Base-by-base conservation (phyloP, 1,140 invertebrate genomes). In the Microplitis demolitor region DNA sequence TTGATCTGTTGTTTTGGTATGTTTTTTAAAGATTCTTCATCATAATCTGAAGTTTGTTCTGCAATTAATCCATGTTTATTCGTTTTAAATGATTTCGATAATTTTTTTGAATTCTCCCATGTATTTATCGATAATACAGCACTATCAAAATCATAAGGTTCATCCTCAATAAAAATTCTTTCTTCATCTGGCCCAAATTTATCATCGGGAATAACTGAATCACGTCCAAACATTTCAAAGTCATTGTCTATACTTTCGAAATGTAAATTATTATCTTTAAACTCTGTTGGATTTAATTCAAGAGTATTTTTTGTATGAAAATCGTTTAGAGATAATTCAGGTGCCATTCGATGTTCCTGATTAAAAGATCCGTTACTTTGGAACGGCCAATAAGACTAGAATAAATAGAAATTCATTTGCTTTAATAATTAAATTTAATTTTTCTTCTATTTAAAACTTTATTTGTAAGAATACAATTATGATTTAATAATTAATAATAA, bases 331-430 rank as follows among this genome's bases (percentile, higher is more conserved):
- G 79, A 71, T 6, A 75, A 33, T 4, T 76, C 69, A n/a, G 81
- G 74, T 4, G 73, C 73, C 69, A 77, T 81, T 64, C 76, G 76
- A 56, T 79, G 83, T 69, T 74, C 79, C 24, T 75, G 74, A 4
- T 45, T 74, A 4, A 77, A 74, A 8, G 68, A 60, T 34, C 67
- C 66, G 14, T 63, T 73, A 24, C 81, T 78, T 78, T 86, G 85
- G 77, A 88, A 88, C 39, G 87, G 85, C 84, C 87, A 88, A 68
- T 88, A 86, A 53, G 83, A 84, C 88, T 88, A 74, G 58, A 75
- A 76, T 75, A 62, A 61, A 50, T 60, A 45, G 16, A 33, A 39
- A 58, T 45, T 37, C 39, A 58, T 45, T 45, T 39, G 37, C 11
- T 45, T 9, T 45, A 45, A 45, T 45, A 45, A 45, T n/a, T 45